Conservation (phyloP, 2,797 vertebrate species). For the Syngnathus acus region DNA sequence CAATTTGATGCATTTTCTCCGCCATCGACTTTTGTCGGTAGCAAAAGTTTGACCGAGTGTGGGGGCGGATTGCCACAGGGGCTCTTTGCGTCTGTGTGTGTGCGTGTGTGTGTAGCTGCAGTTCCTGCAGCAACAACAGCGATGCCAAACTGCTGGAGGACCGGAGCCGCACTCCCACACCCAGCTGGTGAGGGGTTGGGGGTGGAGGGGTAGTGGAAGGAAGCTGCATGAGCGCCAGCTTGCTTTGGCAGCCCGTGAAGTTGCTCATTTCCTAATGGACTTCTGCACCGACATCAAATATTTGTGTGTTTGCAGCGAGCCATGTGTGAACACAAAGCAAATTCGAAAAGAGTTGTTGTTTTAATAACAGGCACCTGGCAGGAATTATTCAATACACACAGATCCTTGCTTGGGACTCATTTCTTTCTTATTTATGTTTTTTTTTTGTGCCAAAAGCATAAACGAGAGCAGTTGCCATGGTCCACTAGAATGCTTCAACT, state of each 20-base stretch:
- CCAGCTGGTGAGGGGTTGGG: slow-evolving; percentile 2
- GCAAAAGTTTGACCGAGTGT: not conserved
- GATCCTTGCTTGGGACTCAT: not conserved
- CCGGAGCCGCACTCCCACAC: not conserved
- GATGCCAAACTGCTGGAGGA: slow-evolving; percentile 7
- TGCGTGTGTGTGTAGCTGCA: not conserved
- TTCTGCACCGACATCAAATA: not conserved
- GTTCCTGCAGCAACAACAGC: not conserved
- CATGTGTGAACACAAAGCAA: not conserved
- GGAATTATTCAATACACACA: not conserved
- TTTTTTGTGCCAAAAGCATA: not conserved
- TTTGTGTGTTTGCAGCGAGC: not conserved
- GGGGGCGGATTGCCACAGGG: slow-evolving; percentile 2
- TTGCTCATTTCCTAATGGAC: not conserved
- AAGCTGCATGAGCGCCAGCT: not conserved
- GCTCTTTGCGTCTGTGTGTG: not conserved
- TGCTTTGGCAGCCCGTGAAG: not conserved
- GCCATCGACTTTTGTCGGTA: not conserved
- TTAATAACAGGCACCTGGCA: not conserved
- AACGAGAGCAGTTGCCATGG: slow-evolving; percentile 14
- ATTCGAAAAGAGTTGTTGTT: not conserved
- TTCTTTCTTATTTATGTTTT: not conserved
- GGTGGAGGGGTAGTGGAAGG: not conserved
- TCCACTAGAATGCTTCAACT: slow-evolving; percentile 7
- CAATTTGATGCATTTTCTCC: not conserved